Evolutionary conservation across 2,113 vertebrate genomes (phyloP), one percentile per base, ranked within the genome.

Genomic region (Ivindomyrus marchei): DNA sequence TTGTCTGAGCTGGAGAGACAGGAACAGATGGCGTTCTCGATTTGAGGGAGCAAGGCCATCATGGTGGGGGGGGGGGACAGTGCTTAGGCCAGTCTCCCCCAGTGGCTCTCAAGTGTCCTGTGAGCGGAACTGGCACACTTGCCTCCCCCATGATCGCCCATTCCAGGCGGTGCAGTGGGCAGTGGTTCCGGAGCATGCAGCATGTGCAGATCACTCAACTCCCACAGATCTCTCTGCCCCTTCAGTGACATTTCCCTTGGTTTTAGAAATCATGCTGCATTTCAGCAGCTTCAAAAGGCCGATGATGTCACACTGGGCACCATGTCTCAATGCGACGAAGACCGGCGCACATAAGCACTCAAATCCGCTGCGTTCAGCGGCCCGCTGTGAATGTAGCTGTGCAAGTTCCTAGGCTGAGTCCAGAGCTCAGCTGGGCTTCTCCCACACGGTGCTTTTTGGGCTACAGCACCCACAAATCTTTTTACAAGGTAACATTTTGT

Each of bases 11-110:
- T 31, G 66, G 88, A 85, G 88, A 24, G 91, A 89, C 92, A 93
- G 92, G 90, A 50, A 89, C 45, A 89, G 89, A 91, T 87, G 89
- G 89, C 17, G 42, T 49, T 50, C 56, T 24, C 89, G 83, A 77
- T 36, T 46, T 56, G 45, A 92, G 88, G 36, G 88, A 92, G 91
- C 89, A 93, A 93, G 89, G 83, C 90, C 92, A 93, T 91, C 91
- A n/a, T 50, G 46, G 24, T 19, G n/a, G 13, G 24, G 27, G 31
- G 3, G 9, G 15, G 47, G 47, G 88, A 21, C 47, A 2, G 27
- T 52, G 49, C 70, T 21, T 47, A 49, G n/a, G 31, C 49, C 45
- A 47, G 88, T 42, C 36, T 21, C 74, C 49, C 66, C 66, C 21
- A 62, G 31, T 42, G 53, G 39, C 31, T 45, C 31, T 27, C 80